phyloP scores from a whole-genome alignment of 2,113 vertebrate genomes.

The Felis catus region DNA sequence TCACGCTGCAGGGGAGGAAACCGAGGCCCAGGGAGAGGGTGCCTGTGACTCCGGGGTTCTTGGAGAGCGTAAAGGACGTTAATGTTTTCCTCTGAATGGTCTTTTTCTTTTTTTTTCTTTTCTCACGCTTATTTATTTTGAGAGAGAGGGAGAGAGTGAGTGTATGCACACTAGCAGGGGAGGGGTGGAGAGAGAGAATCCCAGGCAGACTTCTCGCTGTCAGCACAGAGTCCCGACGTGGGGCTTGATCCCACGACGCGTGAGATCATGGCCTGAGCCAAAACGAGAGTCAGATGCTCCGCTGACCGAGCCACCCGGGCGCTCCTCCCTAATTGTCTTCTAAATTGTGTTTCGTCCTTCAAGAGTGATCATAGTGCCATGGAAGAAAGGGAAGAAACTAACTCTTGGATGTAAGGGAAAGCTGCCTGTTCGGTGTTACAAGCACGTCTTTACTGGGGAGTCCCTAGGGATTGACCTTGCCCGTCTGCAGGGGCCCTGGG shows the following conservation, averaged over 20 bases:
- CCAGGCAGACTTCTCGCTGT: too few species aligned
- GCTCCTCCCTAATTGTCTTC: neutral
- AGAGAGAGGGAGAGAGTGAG: too few species aligned
- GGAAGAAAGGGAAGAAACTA: neutral
- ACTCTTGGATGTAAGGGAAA: neutral
- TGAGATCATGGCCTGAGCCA: too few species aligned
- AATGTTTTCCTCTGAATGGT: fast-evolving
- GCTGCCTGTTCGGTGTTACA: neutral
- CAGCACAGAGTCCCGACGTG: too few species aligned
- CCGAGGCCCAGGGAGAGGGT: neutral
- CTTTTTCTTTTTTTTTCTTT: too few species aligned
- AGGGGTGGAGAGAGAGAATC: too few species aligned
- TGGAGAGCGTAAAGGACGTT: neutral
- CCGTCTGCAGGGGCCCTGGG: neutral
- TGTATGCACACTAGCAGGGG: too few species aligned
- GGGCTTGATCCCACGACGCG: too few species aligned
- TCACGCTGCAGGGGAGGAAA: neutral
- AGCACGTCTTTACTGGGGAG: fast-evolving
- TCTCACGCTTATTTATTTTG: too few species aligned
- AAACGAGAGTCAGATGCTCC: too few species aligned
- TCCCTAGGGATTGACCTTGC: fast-evolving
- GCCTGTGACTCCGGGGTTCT: fast-evolving
- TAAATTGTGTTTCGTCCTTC: neutral
- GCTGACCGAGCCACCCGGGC: too few species aligned
- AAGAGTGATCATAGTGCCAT: fast-evolving